Percentiles rank a stretch among this genome's conserved stretches.
Evolutionary conservation across 2,888 invertebrate genomes (phyloP).

Genomic region (Tenthredo mesomela): DNA sequence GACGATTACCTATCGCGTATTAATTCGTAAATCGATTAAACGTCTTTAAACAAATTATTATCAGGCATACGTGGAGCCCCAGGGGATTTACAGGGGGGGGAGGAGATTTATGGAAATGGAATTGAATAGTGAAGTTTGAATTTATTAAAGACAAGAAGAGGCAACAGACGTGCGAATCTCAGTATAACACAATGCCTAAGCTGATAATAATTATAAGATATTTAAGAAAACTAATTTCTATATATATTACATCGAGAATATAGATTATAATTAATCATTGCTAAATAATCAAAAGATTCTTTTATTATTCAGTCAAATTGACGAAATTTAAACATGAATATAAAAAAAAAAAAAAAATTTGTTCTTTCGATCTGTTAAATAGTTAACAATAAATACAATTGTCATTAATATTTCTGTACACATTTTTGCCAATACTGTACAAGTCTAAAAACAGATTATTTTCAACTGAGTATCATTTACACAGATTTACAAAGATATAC

Average conservation of each 20-base stretch:
- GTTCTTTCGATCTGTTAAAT: constrained; percentile 20
- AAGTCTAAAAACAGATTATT: not conserved
- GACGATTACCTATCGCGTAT: not conserved
- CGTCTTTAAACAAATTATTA: not conserved
- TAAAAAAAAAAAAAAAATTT: not conserved
- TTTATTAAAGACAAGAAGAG: not conserved
- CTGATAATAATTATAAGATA: not conserved
- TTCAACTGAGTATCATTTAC: not conserved
- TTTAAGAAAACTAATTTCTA: constrained; percentile 20
- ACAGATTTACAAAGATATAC: not conserved
- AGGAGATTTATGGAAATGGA: not conserved
- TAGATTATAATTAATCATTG: constrained; percentile 35
- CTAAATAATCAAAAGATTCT: constrained; percentile 31
- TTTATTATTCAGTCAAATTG: constrained; percentile 28
- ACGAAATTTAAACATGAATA: not conserved
- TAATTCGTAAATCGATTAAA: constrained; percentile 10
- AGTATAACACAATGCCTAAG: constrained; percentile 19
- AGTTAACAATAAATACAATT: constrained; percentile 39
- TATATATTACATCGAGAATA: constrained; percentile 20
- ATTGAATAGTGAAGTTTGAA: not conserved
- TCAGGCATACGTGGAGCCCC: not conserved
- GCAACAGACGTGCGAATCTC: not conserved
- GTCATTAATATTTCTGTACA: constrained; percentile 1
- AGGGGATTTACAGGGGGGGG: no score
- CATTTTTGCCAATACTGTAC: constrained; percentile 23